Evolutionary conservation across 2,888 invertebrate genomes (phyloP).

Genomic region (Adelphocoris suturalis): DNA sequence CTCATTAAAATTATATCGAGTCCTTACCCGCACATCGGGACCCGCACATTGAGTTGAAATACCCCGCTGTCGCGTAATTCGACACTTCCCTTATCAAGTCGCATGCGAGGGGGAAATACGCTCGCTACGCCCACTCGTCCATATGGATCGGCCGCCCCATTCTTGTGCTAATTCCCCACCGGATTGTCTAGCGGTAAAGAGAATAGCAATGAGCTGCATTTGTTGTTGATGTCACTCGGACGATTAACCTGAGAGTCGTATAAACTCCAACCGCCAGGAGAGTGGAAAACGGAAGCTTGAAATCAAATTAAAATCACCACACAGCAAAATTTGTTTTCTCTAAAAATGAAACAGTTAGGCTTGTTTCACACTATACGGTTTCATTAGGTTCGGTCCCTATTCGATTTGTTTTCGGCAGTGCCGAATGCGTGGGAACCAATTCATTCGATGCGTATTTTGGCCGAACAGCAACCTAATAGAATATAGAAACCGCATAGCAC

Average conservation of each 20-base stretch:
- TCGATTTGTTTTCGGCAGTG: too few relatives aligned
- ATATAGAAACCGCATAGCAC: too few relatives aligned
- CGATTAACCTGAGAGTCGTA: neutral
- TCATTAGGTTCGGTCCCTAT: too few relatives aligned
- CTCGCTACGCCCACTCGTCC: conserved; percentile 41
- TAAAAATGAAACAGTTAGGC: too few relatives aligned
- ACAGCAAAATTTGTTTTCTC: too few relatives aligned
- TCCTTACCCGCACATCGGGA: neutral
- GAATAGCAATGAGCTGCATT: conserved; percentile 33
- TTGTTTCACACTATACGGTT: too few relatives aligned
- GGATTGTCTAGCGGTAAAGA: conserved; percentile 41
- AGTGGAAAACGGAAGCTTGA: too few relatives aligned
- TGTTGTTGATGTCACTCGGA: neutral
- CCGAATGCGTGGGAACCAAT: too few relatives aligned
- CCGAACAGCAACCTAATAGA: too few relatives aligned
- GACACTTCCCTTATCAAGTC: conserved; percentile 29
- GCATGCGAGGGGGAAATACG: neutral
- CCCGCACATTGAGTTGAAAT: neutral
- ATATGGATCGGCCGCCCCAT: conserved; percentile 20
- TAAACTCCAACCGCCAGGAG: too few relatives aligned
- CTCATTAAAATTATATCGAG: conserved; percentile 47
- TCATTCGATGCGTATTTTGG: too few relatives aligned
- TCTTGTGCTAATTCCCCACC: conserved; percentile 16
- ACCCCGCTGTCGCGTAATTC: neutral
- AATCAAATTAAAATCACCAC: too few relatives aligned